Evolutionary conservation across 1,140 invertebrate species (phyloP), one percentile per base, ranked within the genome.

Genomic region (Ips typographus): DNA sequence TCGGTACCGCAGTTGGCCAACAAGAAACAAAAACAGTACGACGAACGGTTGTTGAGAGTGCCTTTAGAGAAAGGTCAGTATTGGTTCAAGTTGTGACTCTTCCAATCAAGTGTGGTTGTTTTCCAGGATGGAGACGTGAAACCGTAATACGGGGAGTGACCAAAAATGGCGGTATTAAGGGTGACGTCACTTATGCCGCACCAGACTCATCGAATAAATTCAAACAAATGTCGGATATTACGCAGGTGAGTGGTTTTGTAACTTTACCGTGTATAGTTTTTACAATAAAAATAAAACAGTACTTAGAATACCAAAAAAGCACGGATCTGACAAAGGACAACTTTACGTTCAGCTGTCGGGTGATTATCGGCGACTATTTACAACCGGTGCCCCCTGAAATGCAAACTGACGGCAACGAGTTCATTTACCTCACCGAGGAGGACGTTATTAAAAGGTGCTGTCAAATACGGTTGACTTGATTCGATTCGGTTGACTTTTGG

Each of bases 271-370:
- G 40, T 8, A 37, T 44, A 41, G 37, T 56, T 64, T 40, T 7
- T 42, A 3, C 8, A 53, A 22, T 22, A 22, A 22, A 22, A 22
- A 22, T 22, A 22, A 22, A 82, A 8, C 80, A 94, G 90, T 91
- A 91, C 78, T 81, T 94, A 74, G 92, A 94, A 71, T 86, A 89
- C 77, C 89, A 92, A 79, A 89, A 89, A 67, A 86, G 84, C 37
- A 82, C 86, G 4, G 91, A 94, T 70, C 82, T 98, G 52, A 90
- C 87, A 1, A 85, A 89, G 37, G 93, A 94, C 38, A 93, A 97
- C 81, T 98, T 98, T 80, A 95, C 91, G 44, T 98, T 97, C 80
- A 95, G 91, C 58, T 91, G 94, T 41, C 90, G 92, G 68, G 86
- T 91, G 0, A 86, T 96, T 58, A 86, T 98, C 47, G 96, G 96